Base-by-base conservation (phyloP, 2,888 invertebrate genomes). In the Pilophorus perplexus region DNA sequence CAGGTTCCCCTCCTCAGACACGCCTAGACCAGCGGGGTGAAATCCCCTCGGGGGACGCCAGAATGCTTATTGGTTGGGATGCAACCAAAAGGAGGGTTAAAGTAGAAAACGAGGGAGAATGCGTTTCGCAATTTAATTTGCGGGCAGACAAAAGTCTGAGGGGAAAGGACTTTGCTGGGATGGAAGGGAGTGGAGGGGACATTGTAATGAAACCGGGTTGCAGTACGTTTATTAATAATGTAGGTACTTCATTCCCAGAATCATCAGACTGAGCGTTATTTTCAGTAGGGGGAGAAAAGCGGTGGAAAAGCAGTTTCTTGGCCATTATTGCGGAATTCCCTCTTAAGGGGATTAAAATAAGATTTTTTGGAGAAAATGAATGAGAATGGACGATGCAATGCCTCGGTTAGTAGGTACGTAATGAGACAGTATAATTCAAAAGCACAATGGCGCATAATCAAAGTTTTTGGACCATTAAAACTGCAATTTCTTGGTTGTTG, bases 221-320 rank as follows among this genome's bases (percentile, higher is more conserved):
- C 28, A 52, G 28, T 52, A 14, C 52, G 28, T 52, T 52, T 52
- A 52, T 52, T 52, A 52, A 52, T 52, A 52, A 52, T 52, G n/a
- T n/a, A n/a, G n/a, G 52, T 52, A 52, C 52, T 52, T 52, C 52
- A 52, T 52, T 52, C 28, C 33, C 28, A 25, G 52, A 50, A 52
- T 25, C 28, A 18, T 27, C 52, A 18, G n/a, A 28, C 52, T 16
- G 14, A 28, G 28, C 52, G 52, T 52, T 52, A 52, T 52, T 52
- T 52, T 25, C 52, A 16, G n/a, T n/a, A n/a, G n/a, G n/a, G n/a
- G 33, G 28, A 28, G 52, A 18, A 25, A 28, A 25, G n/a, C n/a
- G 27, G 16, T 28, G 28, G 20, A 23, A 23, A 20, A 44, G 14
- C n/a, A 25, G 23, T 46, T 46, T 46, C 46, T 46, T 22, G n/a